These are phyloP conservation scores for Lasioglossum villosulum DNA, from an alignment of 2,888 invertebrate genomes.

Conservation along the genomic window DNA sequence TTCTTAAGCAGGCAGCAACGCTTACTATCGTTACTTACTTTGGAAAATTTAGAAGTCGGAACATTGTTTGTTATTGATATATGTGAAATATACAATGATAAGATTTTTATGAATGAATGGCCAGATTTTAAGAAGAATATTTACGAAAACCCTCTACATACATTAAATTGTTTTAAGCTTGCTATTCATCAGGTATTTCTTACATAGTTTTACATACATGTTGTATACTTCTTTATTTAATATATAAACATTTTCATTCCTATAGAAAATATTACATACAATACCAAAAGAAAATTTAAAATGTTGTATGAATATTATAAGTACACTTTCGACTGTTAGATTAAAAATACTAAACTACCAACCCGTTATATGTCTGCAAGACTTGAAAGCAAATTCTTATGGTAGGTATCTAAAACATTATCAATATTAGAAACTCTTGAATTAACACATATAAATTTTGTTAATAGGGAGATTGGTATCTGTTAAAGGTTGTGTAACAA, in stretches of 20 bases:
- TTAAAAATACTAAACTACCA: conserved; percentile 88
- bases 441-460: conserved; percentile 24
- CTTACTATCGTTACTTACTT: conserved; percentile 83
- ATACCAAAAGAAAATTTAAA: conserved; percentile 80
- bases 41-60: conserved; percentile 87
- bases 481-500: conserved; percentile 93
- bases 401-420: conserved; percentile 85
- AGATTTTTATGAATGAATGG: conserved; percentile 87
- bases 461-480: conserved; percentile 90
- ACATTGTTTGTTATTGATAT: conserved; percentile 87
- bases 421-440: conserved; percentile 15
- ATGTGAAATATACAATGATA: conserved; percentile 86
- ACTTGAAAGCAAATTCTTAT: conserved; percentile 90
- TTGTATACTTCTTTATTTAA: not conserved
- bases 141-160: conserved; percentile 88
- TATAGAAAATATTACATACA: conserved; percentile 85
- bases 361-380: conserved; percentile 88
- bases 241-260: conserved; percentile 44
- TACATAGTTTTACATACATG: not conserved
- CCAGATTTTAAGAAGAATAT: conserved; percentile 88
- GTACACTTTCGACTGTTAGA: conserved; percentile 84
- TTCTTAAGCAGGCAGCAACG: conserved; percentile 85
- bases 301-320: conserved; percentile 46
- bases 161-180: conserved; percentile 90
- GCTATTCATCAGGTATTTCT: conserved; percentile 90